A percentile compares a stretch with the other conserved stretches of the same genome.
Conservation (phyloP, 1,140 invertebrate species). For the Teleopsis dalmanni region DNA sequence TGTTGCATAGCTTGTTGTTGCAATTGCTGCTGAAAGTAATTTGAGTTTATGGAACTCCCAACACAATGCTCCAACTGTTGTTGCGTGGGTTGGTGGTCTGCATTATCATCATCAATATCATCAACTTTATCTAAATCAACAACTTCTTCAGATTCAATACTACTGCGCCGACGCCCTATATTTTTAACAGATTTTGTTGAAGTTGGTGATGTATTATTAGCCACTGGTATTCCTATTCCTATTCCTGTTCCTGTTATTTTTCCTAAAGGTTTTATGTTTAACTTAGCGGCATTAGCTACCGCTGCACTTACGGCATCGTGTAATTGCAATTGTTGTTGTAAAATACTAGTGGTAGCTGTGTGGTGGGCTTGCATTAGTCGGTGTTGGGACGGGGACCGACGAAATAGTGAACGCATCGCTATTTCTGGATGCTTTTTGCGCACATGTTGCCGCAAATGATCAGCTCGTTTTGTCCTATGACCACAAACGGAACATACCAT, state of each 20-base stretch:
- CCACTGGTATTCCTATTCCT: slow-evolving; percentile 7
- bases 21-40: slow-evolving; percentile 28
- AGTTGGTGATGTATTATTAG: slow-evolving; percentile 6
- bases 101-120: slow-evolving; percentile 14
- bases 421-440: slow-evolving; percentile 44
- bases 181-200: too few species aligned
- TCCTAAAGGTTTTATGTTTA: not conserved
- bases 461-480: slow-evolving; percentile 48
- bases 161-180: not conserved
- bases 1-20: slow-evolving; percentile 32
- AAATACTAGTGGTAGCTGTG: slow-evolving; percentile 1
- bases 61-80: not conserved
- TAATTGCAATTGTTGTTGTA: slow-evolving; percentile 2
- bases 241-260: not conserved
- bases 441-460: slow-evolving; percentile 46
- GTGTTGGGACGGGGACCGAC: slow-evolving; percentile 14
- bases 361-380: not conserved
- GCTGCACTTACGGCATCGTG: not conserved
- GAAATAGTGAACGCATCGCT: slow-evolving; percentile 36
- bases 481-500: slow-evolving; percentile 46
- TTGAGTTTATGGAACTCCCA: not conserved
- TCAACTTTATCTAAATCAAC: slow-evolving; percentile 29
- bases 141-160: slow-evolving; percentile 17
- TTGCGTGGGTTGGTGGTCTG: not conserved
- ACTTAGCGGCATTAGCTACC: not conserved